A percentile compares a stretch with the other conserved stretches of the same genome.
These are phyloP conservation scores for Brachypodius melanocephalos DNA, from an alignment of 2,113 vertebrate species.

Conservation along the genomic window DNA sequence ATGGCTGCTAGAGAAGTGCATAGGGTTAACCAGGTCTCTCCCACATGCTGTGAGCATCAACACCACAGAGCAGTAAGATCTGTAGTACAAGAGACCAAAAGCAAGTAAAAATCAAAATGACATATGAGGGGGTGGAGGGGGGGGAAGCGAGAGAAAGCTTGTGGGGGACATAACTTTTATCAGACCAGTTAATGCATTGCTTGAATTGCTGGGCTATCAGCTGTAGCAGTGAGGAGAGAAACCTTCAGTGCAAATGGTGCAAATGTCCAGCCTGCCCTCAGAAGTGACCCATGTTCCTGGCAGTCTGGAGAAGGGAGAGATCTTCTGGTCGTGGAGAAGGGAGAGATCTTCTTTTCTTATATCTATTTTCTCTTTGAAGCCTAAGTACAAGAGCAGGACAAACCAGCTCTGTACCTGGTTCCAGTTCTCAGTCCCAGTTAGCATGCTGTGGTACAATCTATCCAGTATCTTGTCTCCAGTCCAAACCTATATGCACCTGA, in stretches of 20 bases:
- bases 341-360: background rate
- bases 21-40: constrained; percentile 19
- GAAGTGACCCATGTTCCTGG: background rate
- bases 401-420: background rate
- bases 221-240: background rate
- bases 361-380: background rate
- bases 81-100: background rate
- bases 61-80: background rate
- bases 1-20: background rate
- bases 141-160: background rate
- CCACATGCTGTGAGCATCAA: constrained; percentile 15
- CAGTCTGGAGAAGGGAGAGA: background rate
- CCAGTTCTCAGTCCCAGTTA: background rate
- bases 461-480: background rate
- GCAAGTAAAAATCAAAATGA: background rate
- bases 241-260: background rate
- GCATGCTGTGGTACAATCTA: background rate
- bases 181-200: background rate
- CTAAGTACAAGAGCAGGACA: background rate
- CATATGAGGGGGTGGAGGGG: accelerated
- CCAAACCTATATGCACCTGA: background rate
- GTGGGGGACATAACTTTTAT: background rate
- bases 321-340: background rate
- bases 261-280: background rate
- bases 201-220: background rate